Conservation (phyloP, 2,797 vertebrate genomes). For the Gephyroberyx darwinii region DNA sequence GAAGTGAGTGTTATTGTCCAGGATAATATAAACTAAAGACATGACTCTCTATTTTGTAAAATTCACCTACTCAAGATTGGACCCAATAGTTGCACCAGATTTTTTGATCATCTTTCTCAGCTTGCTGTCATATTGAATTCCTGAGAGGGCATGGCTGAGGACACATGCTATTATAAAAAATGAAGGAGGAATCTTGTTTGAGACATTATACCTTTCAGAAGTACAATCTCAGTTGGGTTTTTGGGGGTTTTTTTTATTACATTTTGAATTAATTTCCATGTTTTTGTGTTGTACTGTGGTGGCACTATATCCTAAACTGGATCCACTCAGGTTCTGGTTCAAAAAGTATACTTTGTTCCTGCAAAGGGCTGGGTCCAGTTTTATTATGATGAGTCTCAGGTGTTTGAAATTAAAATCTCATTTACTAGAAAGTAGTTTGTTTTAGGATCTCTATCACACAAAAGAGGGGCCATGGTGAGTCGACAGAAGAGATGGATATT, state of each 20-base stretch:
- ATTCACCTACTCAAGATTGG: neutral
- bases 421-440: neutral
- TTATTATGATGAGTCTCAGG: conserved; percentile 3
- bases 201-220: neutral
- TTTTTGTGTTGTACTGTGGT: conserved; percentile 11
- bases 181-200: conserved; percentile 3
- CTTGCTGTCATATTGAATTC: conserved; percentile 24
- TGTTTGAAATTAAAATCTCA: conserved; percentile 13
- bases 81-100: neutral
- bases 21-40: conserved; percentile 21
- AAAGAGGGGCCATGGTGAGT: neutral
- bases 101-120: conserved; percentile 32
- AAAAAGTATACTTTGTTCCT: conserved; percentile 12
- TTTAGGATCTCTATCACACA: conserved; percentile 14
- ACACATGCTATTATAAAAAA: conserved; percentile 11
- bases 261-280: conserved; percentile 21
- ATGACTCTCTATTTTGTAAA: conserved; percentile 5
- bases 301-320: conserved; percentile 24
- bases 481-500: conserved; percentile 57
- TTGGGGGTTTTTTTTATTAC: conserved; percentile 8
- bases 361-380: conserved; percentile 11
- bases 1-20: neutral
- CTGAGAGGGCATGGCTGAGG: neutral
- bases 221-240: conserved; percentile 12
- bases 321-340: neutral